Evolutionary conservation across 2,113 vertebrate genomes (phyloP).

Genomic region (Micromys minutus): DNA sequence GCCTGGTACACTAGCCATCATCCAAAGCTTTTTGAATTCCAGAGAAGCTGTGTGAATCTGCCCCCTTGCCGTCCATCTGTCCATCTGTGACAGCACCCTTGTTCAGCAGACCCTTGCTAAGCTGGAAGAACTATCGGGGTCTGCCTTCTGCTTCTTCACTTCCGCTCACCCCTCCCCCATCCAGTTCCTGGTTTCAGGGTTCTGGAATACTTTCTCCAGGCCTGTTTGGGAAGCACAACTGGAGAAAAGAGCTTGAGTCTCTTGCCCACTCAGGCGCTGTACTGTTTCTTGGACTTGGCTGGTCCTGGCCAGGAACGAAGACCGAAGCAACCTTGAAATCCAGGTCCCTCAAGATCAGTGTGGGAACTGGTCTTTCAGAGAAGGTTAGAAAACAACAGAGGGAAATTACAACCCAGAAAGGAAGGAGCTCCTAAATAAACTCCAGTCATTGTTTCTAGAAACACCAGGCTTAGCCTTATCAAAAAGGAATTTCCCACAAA

Average conservation of each 20-base stretch:
- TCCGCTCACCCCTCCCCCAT: neutral
- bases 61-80: too few relatives aligned
- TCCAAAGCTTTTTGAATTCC: neutral
- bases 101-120: neutral
- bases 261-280: neutral
- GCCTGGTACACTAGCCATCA: neutral
- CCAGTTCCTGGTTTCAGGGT: neutral
- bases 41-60: neutral
- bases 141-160: neutral
- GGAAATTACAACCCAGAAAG: slow-evolving; percentile 61
- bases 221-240: neutral
- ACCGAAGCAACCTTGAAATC: neutral
- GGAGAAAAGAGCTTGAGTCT: neutral
- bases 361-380: slow-evolving; percentile 33
- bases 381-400: slow-evolving; percentile 33
- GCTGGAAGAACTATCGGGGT: neutral
- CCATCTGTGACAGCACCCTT: neutral
- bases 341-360: neutral
- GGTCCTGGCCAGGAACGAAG: neutral
- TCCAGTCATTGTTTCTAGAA: slow-evolving; percentile 64
- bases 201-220: neutral
- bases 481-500: slow-evolving; percentile 47
- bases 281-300: neutral
- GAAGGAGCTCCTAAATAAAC: slow-evolving; percentile 57
- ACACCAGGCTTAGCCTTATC: neutral